Evolutionary conservation across 1,140 invertebrate species (phyloP), one percentile per base, ranked within the genome.

Genomic region (Chironomus tepperi): DNA sequence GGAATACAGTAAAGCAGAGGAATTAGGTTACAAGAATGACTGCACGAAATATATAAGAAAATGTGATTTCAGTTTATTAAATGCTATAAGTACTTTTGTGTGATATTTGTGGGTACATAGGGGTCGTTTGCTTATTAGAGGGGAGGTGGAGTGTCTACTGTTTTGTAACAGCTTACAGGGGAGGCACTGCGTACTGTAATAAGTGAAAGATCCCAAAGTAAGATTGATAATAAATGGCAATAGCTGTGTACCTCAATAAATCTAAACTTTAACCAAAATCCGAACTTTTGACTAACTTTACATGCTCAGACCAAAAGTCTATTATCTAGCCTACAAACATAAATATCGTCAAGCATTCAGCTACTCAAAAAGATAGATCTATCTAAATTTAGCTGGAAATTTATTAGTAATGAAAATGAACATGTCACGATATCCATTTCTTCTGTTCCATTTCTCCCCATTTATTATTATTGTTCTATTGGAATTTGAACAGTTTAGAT

Each of bases 1-100:
- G 42, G 79, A 79, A 0, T 88, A 87, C 76, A 86, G 86, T 77
- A 79, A 83, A 74, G 87, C 87, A 0, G 86, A 88, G 78, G 76
- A 80, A 9, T 79, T 76, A 18, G 80, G 80, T 0, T 21, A 24
- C 5, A 64, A 77, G 18, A 81, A 79, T 0, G 77, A 81, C 19
- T 85, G 84, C 57, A 19, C n/a, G 5, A 75, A 74, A 74, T 85
- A 84, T 75, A 73, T 77, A 5, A 43, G 74, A 7, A 76, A 76
- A 16, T 84, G 83, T 74, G 18, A 21, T 18, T 70, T 70, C 19
- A 70, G 65, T 8, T 70, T 70, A 1, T 16, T 70, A 86, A 86
- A 7, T 74, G 77, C 21, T 85, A 86, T 77, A 18, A 8, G 1
- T 2, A 67, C 64, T 3, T n/a, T 57, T 57, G 47, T n/a, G 18